Base-by-base conservation (phyloP, 2,113 vertebrate genomes). In the Phasianus colchicus region DNA sequence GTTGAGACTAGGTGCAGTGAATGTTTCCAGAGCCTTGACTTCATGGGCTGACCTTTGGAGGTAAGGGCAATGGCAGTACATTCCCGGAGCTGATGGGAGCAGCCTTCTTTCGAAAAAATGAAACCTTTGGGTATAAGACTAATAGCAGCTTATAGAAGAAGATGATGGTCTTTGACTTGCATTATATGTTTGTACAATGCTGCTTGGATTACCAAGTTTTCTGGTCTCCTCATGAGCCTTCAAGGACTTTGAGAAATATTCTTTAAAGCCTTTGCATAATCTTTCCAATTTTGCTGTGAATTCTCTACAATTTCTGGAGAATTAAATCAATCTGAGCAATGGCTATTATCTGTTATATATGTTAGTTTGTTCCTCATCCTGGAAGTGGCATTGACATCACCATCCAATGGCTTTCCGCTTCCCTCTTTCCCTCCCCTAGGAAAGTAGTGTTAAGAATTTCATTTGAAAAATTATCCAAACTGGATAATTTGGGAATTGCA, bases 51-150 rank as follows among this genome's bases (percentile, higher is more conserved):
- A 48, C 1, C 0, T 86, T 89, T 34, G n/a, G 38, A 84, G n/a
- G 27, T 32, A 76, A 24, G 20, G 5, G 27, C 34, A 74, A 24
- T 29, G n/a, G 18, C 16, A 45, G 4, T 1, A 0, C 1, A 3
- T 42, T 42, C 18, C 24, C n/a, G 0, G 0, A 13, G 18, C 21
- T 34, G 34, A 29, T 38, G 38, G 42, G 6, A 74, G 32, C 36
- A 27, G 4, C 18, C 66, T 36, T 13, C 30, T 70, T 63, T 21
- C 54, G 18, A 50, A 64, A 70, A 73, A 81, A 50, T 25, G 4
- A 83, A 77, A 67, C 30, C 0, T 80, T 70, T 73, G 70, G 2
- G 25, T 83, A 66, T 78, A 29, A 50, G 63, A 48, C 11, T 9
- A 71, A 24, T 10, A 48, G 69, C n/a, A 86, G 7, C 4, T 86